These are phyloP conservation scores for Caenorhabditis sp. DNA, from an alignment of 2,888 invertebrate species.

Conservation along the genomic window DNA sequence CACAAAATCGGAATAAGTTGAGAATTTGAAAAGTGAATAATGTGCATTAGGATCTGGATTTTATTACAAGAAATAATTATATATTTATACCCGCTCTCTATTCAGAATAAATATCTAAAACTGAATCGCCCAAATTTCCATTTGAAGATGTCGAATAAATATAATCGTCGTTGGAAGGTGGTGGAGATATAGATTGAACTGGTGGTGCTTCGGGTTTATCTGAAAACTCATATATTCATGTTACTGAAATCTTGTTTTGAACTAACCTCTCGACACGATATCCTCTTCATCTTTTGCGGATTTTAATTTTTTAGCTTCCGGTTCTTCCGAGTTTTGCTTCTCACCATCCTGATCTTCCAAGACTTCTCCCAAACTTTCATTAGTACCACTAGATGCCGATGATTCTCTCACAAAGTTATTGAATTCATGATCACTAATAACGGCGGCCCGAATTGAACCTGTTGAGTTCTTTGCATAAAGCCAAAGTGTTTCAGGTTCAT, in stretches of 20 bases:
- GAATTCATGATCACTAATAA: conserved; percentile 29
- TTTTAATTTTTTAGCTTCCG: neutral
- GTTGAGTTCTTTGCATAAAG: conserved; percentile 27
- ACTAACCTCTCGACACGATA: no score
- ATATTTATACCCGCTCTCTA: conserved; percentile 5
- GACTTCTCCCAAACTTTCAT: neutral
- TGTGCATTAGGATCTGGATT: no score
- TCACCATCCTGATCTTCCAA: neutral
- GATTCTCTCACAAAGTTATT: conserved; percentile 19
- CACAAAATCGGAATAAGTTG: neutral
- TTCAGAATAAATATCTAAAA: conserved; percentile 37
- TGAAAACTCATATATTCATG: no score
- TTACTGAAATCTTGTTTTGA: no score
- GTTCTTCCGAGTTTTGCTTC: neutral
- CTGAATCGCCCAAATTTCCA: conserved; percentile 18
- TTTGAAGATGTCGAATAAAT: conserved; percentile 17
- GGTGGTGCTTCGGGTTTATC: conserved; percentile 3
- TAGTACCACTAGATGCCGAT: neutral
- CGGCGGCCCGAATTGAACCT: conserved; percentile 23
- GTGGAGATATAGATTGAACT: conserved; percentile 16
- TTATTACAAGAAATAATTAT: no score
- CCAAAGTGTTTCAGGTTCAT: conserved; percentile 2
- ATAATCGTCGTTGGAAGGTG: conserved; percentile 30
- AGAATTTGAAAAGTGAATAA: neutral
- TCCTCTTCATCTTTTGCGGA: neutral